Base-by-base conservation (phyloP, 2,797 vertebrate genomes). In the Phalloptychus januarius region DNA sequence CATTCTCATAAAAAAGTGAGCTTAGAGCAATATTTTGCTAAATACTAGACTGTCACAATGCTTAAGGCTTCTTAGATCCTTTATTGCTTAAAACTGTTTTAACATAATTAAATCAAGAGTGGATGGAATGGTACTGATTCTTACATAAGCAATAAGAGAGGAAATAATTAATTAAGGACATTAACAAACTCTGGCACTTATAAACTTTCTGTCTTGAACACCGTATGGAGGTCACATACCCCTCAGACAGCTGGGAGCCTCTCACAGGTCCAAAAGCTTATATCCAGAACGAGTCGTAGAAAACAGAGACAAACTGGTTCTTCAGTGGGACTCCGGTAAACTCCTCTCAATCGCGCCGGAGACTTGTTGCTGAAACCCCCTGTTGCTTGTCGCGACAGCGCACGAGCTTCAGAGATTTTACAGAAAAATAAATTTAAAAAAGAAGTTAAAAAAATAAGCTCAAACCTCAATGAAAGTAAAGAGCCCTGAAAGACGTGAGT, bases 341-440 rank as follows among this genome's bases (percentile, higher is more conserved):
- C 65, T 69, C 36, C 65, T 42, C 38, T 40, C 23, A 25, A 11
- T 40, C 33, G 63, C 38, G 36, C 20, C 61, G 23, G 7, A 25
- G 63, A 67, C 65, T 69, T 69, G 38, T 48, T 48, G 44, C 20
- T 50, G 11, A 73, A 82, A 58, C 77, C 86, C 75, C 87, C 90
- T 87, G 91, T 88, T 91, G 90, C 87, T 70, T 58, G 52, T 48
- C 33, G 80, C 79, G 56, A 31, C 5, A 5, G 38, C 72, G 58
- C 85, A 70, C 83, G 85, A 82, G 81, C 54, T 28, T 56, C 16
- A 0, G 38, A 11, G 45, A 12, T 36, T 58, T 44, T 5, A 13
- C 20, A 67, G 5, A 65, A 31, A 10, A 2, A 40, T 4, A 15
- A 12, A 42, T n/a, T n/a, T n/a, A 25, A 25, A 12, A 58, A n/a